A percentile compares a stretch with the other conserved stretches of the same genome.
phyloP scores from a whole-genome alignment of 2,113 vertebrate genomes.

The Perccottus glenii region DNA sequence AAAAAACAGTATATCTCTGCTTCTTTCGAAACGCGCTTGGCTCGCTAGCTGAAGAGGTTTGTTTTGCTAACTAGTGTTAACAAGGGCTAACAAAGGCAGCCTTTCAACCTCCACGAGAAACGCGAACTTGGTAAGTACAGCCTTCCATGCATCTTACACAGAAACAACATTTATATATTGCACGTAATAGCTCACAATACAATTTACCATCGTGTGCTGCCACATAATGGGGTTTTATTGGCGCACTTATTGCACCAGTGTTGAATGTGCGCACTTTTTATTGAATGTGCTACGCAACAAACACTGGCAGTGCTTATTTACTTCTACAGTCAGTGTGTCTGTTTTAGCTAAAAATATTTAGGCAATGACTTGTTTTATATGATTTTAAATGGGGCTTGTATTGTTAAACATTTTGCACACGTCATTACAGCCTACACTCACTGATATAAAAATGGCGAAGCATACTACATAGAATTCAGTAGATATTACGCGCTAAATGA shows the following conservation, averaged over 20 bases:
- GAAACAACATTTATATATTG: too few species aligned
- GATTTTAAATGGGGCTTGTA: too few species aligned
- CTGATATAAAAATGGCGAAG: too few species aligned
- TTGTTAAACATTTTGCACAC: too few species aligned
- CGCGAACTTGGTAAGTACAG: slow-evolving; percentile 34
- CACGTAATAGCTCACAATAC: background rate
- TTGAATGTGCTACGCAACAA: background rate
- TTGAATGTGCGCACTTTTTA: background rate
- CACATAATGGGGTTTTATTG: background rate
- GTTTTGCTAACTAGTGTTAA: slow-evolving; percentile 19
- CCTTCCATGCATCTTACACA: background rate
- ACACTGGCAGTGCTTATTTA: background rate
- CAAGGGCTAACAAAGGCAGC: slow-evolving; percentile 2
- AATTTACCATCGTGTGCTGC: background rate
- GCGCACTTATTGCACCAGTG: background rate
- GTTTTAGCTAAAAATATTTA: too few species aligned
- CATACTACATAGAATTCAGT: too few species aligned
- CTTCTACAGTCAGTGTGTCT: background rate
- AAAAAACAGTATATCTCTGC: too few species aligned
- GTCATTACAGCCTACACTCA: too few species aligned
- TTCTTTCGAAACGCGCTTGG: slow-evolving; percentile 2
- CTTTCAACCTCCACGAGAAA: slow-evolving; percentile 28
- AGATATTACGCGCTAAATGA: too few species aligned
- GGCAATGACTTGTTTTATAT: too few species aligned
- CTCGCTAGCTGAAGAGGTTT: slow-evolving; percentile 34